Conservation (phyloP, 2,113 vertebrate genomes). For the Myiozetetes cayanensis region DNA sequence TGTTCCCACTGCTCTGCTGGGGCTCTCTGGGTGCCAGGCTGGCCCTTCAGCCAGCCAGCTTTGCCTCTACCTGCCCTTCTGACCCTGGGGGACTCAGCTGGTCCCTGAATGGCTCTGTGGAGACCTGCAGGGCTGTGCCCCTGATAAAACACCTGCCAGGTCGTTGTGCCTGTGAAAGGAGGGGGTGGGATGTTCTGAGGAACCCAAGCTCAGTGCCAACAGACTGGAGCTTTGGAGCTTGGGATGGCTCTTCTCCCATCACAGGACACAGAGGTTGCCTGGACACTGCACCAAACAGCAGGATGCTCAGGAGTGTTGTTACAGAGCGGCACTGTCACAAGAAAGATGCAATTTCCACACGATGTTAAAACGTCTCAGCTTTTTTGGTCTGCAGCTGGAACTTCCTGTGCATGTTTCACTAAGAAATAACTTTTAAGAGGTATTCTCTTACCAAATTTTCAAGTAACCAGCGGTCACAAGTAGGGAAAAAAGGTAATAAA, state of each 20-base stretch:
- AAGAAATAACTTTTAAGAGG: neutral
- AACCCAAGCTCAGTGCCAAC: rapidly evolving
- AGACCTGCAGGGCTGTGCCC: too few relatives aligned
- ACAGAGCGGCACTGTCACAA: neutral
- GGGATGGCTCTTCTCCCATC: neutral
- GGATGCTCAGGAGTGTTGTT: neutral
- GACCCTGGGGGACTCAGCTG: neutral
- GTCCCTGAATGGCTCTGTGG: neutral
- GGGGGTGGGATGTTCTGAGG: neutral
- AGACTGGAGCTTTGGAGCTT: neutral
- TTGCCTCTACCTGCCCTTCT: neutral
- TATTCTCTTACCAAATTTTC: neutral
- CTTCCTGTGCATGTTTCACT: neutral
- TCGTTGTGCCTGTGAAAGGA: rapidly evolving
- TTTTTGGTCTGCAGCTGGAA: neutral
- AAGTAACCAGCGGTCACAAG: neutral
- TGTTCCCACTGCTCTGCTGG: neutral
- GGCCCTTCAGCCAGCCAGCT: neutral
- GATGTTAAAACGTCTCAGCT: neutral
- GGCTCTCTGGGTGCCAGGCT: neutral
- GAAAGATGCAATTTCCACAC: neutral
- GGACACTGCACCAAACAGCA: neutral
- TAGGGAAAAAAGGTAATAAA: neutral
- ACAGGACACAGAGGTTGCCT: neutral
- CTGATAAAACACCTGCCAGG: neutral